Evolutionary conservation across 1,140 invertebrate genomes (phyloP), one percentile per base, ranked within the genome.

Genomic region (Medauroidea extradentata): DNA sequence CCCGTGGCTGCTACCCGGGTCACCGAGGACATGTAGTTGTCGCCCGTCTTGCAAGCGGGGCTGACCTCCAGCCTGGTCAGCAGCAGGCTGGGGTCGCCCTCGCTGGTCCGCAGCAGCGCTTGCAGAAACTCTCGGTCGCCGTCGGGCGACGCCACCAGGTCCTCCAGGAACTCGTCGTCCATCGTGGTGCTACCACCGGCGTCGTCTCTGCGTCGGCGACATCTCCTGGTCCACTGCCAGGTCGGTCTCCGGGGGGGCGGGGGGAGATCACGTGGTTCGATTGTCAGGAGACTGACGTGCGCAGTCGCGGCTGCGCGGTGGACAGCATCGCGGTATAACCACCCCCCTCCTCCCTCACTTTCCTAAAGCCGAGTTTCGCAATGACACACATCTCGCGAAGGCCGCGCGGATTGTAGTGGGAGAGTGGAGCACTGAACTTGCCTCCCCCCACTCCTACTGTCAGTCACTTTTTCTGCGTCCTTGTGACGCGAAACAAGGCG

Each of bases 11-110:
- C 52, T 1, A 78, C 53, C 49, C 57, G 62, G 0, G 68, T 71
- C n/a, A 77, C 63, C 14, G 67, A 24, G 0, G 75, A 75, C 66
- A 73, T 71, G 55, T 74, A 76, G 53, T 78, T 77, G 46, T 76
- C 73, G 2, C 75, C 75, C 5, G 54, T 18, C 23, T 71, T 72
- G 18, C 64, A 68, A 0, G 71, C 72, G 14, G 67, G 62, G 13
- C 60, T 63, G 4, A 73, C 60, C 14, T 67, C 60, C 0, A 67
- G 63, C n/a, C 69, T 38, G 13, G 48, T 42, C 9, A 78, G 64
- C 14, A 56, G 53, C 3, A 78, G 61, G 13, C 61, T 53, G 3
- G 68, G 58, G 46, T 77, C 74, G 1, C 69, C 65, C 44, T 77
- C 71, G n/a, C 56, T 63, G 2, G 65, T 60, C 24, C 69, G 60